phyloP scores from a whole-genome alignment of 2,888 invertebrate species.

The Trichogramma evanescens region DNA sequence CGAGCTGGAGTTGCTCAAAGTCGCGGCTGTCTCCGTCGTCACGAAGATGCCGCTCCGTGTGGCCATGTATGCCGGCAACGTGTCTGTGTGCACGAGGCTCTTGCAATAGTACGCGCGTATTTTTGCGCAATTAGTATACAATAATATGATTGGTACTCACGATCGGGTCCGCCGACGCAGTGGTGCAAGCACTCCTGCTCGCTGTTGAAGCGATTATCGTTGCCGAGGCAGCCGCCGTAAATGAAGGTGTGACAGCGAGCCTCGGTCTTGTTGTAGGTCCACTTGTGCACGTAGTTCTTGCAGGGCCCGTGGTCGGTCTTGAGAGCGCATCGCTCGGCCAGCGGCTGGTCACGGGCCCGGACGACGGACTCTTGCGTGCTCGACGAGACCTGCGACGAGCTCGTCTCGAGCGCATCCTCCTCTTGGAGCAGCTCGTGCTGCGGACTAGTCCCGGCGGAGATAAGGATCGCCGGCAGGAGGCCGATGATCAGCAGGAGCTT shows the following conservation, averaged over 20 bases:
- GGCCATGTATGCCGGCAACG: slow-evolving; percentile 50
- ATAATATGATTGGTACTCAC: slow-evolving; percentile 29
- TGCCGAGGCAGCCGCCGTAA: slow-evolving; percentile 66
- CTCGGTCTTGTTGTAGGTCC: slow-evolving; percentile 56
- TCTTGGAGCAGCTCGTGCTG: too few relatives aligned
- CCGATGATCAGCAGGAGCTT: too few relatives aligned
- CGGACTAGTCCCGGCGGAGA: too few relatives aligned
- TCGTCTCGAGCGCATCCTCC: too few relatives aligned
- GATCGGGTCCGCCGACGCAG: slow-evolving; percentile 54
- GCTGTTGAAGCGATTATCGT: slow-evolving; percentile 62
- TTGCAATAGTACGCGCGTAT: background rate
- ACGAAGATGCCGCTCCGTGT: slow-evolving; percentile 43
- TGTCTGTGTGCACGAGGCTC: slow-evolving; percentile 43
- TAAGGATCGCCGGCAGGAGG: background rate
- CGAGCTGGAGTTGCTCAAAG: too few relatives aligned
- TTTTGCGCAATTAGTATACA: background rate
- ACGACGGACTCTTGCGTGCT: too few relatives aligned
- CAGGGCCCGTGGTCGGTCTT: slow-evolving; percentile 54
- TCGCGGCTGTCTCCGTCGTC: slow-evolving; percentile 40
- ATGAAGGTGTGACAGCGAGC: slow-evolving; percentile 56
- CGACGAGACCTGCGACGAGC: too few relatives aligned
- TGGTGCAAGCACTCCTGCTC: slow-evolving; percentile 60
- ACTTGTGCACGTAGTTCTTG: slow-evolving; percentile 60
- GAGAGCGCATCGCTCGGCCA: slow-evolving; percentile 49
- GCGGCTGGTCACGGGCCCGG: background rate